Base-by-base conservation (phyloP, 1,140 invertebrate genomes). In the Pectinophora gossypiella region DNA sequence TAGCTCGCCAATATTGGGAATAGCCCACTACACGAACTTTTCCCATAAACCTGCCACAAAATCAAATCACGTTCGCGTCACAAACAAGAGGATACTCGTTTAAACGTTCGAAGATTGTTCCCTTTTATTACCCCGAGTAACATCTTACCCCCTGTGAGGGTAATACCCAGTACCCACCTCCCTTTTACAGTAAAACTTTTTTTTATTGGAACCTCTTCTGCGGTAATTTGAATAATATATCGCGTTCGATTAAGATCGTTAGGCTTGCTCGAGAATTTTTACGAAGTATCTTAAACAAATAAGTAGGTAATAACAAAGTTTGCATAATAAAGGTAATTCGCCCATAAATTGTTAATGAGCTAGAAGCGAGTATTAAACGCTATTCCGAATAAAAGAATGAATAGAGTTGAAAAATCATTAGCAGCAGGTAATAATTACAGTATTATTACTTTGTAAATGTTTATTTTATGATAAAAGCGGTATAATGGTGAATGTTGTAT, bases 81-180 rank as follows among this genome's bases (percentile, higher is more conserved):
- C 48, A 51, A 43, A 51, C 38, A 48, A 48, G 40, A 13, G 21
- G 35, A 51, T 51, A 51, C 15, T 15, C 13, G 36, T 9, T 40
- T 51, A 19, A 43, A n/a, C 48, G 48, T 13, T 42, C 21, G 48
- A 43, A 51, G 40, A 51, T 32, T 51, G 38, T 18, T 19, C 36
- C 13, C 20, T 42, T 51, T 51, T 51, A 51, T 51, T 51, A 51
- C 38, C 20, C 6, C 20, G 20, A n/a, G 38, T 21, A 36, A 47
- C 13, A 40, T 40, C 13, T 40, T 10, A 32, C 9, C 9, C 27
- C n/a, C n/a, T n/a, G n/a, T n/a, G n/a, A n/a, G n/a, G n/a, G 5
- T 6, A 27, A 27, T 27, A 5, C 23, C 23, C 23, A 27, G 5
- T 12, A 27, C 12, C 5, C 23, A 27, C 23, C 23, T 12, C 23